These are phyloP conservation scores for Brachynemurus nebulosus DNA, from an alignment of 2,888 invertebrate species.

Conservation along the genomic window DNA sequence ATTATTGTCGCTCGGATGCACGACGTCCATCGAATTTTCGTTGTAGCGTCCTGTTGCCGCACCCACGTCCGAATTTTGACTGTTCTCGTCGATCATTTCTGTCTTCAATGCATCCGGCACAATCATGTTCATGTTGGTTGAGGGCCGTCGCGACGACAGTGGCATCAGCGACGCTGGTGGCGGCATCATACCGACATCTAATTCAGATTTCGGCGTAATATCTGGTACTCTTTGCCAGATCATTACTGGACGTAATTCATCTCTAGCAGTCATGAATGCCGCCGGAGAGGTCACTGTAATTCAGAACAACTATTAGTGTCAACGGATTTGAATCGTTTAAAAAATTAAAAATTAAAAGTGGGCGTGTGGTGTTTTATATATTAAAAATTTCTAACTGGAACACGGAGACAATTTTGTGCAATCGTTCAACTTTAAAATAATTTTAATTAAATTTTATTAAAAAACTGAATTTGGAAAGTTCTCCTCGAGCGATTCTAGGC, in stretches of 20 bases:
- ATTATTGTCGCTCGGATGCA: constrained; percentile 20
- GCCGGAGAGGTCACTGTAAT: constrained; percentile 7
- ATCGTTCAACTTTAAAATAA: too few relatives aligned
- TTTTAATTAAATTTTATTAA: neutral
- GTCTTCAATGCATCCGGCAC: constrained; percentile 43
- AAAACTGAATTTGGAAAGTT: neutral
- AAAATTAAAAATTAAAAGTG: neutral
- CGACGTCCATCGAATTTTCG: constrained; percentile 15
- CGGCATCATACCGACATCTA: constrained; percentile 51
- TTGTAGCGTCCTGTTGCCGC: constrained; percentile 23
- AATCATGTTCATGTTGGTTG: constrained; percentile 37
- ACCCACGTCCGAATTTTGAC: constrained; percentile 45
- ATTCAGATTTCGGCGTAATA: constrained; percentile 36
- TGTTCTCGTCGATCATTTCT: constrained; percentile 57
- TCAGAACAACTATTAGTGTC: constrained; percentile 7
- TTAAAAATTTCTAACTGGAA: too few relatives aligned
- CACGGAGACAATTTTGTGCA: neutral
- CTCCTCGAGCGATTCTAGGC: neutral
- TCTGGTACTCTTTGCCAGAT: constrained; percentile 22
- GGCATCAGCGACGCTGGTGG: constrained; percentile 47
- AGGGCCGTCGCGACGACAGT: constrained; percentile 47
- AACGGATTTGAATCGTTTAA: neutral
- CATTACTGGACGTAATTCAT: constrained; percentile 18
- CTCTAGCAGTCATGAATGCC: constrained; percentile 6
- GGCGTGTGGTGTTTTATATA: too few relatives aligned